Evolutionary conservation across 2,797 vertebrate genomes (phyloP).

Genomic region (Odontamblyopus rebecca): DNA sequence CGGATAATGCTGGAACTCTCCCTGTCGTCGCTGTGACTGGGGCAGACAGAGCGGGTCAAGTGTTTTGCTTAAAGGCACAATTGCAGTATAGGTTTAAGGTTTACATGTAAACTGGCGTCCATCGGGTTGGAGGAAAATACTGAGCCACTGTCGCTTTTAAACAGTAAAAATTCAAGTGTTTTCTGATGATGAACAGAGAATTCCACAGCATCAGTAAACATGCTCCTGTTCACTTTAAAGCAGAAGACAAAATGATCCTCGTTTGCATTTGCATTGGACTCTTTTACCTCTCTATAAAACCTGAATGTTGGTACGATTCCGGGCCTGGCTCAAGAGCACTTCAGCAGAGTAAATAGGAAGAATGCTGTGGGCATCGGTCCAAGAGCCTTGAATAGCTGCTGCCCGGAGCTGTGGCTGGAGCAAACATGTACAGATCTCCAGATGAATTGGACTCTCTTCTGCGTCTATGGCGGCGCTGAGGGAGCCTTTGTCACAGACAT

Average conservation of each 20-base stretch:
- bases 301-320: not conserved
- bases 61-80: not conserved
- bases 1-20: too few relatives aligned
- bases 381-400: not conserved
- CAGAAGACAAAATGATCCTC: too few relatives aligned
- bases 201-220: not conserved
- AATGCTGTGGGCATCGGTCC: not conserved
- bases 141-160: not conserved
- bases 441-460: not conserved
- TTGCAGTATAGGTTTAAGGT: not conserved
- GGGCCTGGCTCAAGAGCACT: not conserved
- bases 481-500: not conserved
- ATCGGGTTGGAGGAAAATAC: not conserved
- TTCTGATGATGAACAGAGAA: not conserved
- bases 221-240: too few relatives aligned
- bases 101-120: not conserved
- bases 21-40: too few relatives aligned
- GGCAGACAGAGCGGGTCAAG: not conserved
- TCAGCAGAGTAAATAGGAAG: not conserved
- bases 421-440: not conserved
- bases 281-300: not conserved
- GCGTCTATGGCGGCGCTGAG: not conserved
- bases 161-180: not conserved
- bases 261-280: not conserved
- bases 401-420: not conserved